Percentiles rank a stretch among this genome's conserved stretches.
Evolutionary conservation across 1,140 invertebrate genomes (phyloP).

Genomic region (Zaprionus ghesquierei): DNA sequence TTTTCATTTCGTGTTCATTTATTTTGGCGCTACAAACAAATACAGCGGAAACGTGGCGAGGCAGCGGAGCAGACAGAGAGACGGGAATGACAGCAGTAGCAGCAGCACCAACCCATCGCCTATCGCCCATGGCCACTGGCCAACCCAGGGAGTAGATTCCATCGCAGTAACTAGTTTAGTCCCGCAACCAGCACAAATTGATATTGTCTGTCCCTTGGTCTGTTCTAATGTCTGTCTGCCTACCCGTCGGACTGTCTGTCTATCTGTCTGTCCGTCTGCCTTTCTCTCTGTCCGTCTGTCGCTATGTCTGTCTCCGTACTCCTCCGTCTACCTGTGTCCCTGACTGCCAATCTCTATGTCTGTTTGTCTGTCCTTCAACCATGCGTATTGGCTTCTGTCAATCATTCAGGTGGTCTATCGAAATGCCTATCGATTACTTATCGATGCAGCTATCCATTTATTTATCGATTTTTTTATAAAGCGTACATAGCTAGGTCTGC

Average conservation of each 20-base stretch:
- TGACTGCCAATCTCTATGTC: neutral
- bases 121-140: neutral
- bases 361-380: neutral
- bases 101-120: neutral
- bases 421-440: neutral
- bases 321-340: no score
- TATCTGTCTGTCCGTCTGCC: neutral
- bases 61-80: neutral
- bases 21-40: conserved; percentile 38
- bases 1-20: conserved; percentile 48
- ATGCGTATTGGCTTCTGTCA: no score
- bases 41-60: neutral
- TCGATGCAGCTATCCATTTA: neutral
- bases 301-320: no score
- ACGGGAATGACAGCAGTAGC: neutral
- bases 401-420: neutral
- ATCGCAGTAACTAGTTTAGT: neutral
- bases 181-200: neutral
- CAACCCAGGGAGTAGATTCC: neutral
- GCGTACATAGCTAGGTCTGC: no score
- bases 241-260: neutral
- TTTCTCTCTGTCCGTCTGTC: neutral
- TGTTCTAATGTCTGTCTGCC: neutral
- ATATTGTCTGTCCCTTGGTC: neutral
- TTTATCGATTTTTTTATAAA: no score